Percentiles rank a stretch among this genome's conserved stretches.
These are phyloP conservation scores for Ascaphus truei DNA, from an alignment of 2,113 vertebrate genomes.

Conservation along the genomic window DNA sequence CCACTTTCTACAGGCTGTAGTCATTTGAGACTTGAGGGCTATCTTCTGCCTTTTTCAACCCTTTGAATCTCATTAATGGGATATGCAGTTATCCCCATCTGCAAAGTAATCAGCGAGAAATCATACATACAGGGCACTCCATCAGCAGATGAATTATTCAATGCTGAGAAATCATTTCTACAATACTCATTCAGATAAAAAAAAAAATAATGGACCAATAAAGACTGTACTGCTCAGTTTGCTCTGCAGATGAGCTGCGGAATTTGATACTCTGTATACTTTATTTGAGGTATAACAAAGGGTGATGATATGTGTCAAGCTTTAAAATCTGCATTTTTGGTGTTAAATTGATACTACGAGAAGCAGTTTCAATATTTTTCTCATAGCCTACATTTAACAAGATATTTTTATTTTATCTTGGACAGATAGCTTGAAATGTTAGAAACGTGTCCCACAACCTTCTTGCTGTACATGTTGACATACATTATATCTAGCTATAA, in stretches of 20 bases:
- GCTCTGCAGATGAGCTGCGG: neutral
- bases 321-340: neutral
- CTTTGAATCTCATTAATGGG: neutral
- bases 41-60: neutral
- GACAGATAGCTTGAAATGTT: too few relatives aligned
- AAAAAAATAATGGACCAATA: slow-evolving; percentile 25
- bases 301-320: neutral
- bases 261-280: slow-evolving; percentile 9
- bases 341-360: too few relatives aligned
- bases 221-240: slow-evolving; percentile 18
- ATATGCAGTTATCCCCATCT: slow-evolving; percentile 13
- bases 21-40: slow-evolving; percentile 5
- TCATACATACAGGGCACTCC: slow-evolving; percentile 10
- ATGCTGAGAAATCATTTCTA: slow-evolving; percentile 25
- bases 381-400: too few relatives aligned
- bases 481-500: too few relatives aligned
- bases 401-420: too few relatives aligned
- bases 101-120: slow-evolving; percentile 29
- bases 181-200: slow-evolving; percentile 26
- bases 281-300: neutral
- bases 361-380: too few relatives aligned
- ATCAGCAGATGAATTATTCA: slow-evolving; percentile 33
- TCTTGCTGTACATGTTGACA: too few relatives aligned
- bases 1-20: neutral
- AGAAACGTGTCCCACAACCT: too few relatives aligned